These are phyloP conservation scores for Panonychus citri DNA, from an alignment of 1,140 invertebrate species.

Conservation along the genomic window DNA sequence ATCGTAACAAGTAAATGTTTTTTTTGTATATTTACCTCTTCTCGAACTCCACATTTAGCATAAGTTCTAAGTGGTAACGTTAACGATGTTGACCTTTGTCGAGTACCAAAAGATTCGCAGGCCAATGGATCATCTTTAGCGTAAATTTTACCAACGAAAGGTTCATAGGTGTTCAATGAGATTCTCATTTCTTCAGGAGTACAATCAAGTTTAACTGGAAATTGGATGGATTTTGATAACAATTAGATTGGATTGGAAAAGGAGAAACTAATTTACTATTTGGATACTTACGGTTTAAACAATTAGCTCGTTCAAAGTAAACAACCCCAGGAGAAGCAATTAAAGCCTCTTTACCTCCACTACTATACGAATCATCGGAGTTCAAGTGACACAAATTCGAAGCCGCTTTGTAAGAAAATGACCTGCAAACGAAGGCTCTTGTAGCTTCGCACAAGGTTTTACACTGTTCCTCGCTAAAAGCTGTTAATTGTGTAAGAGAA, in stretches of 20 bases:
- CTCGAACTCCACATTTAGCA: slow-evolving; percentile 6
- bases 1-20: not conserved
- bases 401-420: slow-evolving; percentile 13
- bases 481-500: slow-evolving; percentile 1
- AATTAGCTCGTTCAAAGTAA: slow-evolving; percentile 29
- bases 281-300: slow-evolving; percentile 22
- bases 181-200: slow-evolving; percentile 25
- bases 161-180: slow-evolving; percentile 25
- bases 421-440: slow-evolving; percentile 16
- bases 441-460: slow-evolving; percentile 14
- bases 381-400: slow-evolving; percentile 13
- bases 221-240: too few species aligned
- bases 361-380: slow-evolving; percentile 13
- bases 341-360: slow-evolving; percentile 18
- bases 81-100: slow-evolving; percentile 4
- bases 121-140: slow-evolving; percentile 11
- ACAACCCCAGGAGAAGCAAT: slow-evolving; percentile 19
- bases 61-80: slow-evolving; percentile 13
- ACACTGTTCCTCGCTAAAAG: slow-evolving; percentile 13
- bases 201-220: slow-evolving; percentile 29
- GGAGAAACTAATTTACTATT: not conserved
- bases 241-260: too few species aligned
- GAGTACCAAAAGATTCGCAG: slow-evolving; percentile 17
- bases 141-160: slow-evolving; percentile 25
- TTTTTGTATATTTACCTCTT: slow-evolving; percentile 12